Evolutionary conservation across 1,140 invertebrate genomes (phyloP), one percentile per base, ranked within the genome.

Genomic region (Drosophila guanche): DNA sequence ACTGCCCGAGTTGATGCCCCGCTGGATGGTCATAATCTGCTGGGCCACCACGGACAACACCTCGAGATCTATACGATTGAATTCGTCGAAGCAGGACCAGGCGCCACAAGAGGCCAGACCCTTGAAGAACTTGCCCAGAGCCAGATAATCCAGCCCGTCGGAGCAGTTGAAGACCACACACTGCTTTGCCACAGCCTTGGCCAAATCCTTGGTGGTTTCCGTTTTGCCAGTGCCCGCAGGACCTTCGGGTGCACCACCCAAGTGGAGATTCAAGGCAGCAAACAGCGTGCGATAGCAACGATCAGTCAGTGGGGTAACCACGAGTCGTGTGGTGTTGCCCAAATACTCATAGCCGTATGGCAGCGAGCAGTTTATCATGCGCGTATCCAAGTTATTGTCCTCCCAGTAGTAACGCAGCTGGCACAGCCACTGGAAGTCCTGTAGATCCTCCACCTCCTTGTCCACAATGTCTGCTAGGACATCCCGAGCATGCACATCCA

Each of bases 81-180:
- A 99, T 92, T 99, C 98, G 89, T 99, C 98, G 90, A 99, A 99
- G 91, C 98, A 99, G 0, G 97, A 97, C 98, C 98, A 99, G 1
- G 98, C 97, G 6, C 98, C 98, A 84, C 97, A 98, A 1, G 97
- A 97, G 3, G 97, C 97, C 42, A 99, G 92, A 62, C 98, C 98
- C 95, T 99, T 99, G 83, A 99, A 98, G 92, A 99, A 99, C 92
- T 99, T 99, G 69, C 98, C 98, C 14, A 99, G 92, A 3, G 97
- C 97, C 67, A 98, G 95, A 81, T 98, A 98, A 92, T 99, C 97
- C 14, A 99, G 92, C 43, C 97, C 97, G 85, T 97, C 95, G 0
- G 97, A 99, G 89, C 98, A 99, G 93, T 99, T 99, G 90, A 99
- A 99, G 0, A 99, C 97, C 5, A 99, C 97, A 89, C 97, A 99